Base-by-base conservation (phyloP, 2,113 vertebrate genomes). In the Lathamus discolor region DNA sequence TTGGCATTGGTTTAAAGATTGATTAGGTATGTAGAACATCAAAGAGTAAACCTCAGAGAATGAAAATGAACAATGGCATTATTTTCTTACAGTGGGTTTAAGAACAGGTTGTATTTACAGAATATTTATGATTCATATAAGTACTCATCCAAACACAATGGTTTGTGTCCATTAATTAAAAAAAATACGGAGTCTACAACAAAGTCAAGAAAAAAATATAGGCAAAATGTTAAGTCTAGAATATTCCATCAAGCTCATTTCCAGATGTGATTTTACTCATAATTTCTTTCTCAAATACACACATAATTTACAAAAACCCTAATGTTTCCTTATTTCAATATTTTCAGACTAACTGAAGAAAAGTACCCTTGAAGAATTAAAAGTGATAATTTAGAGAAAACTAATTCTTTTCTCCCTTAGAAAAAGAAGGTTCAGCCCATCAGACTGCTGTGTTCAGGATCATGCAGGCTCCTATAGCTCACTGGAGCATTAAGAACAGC, bases 1-100 rank as follows among this genome's bases (percentile, higher is more conserved):
- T 67, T 94, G 94, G 88, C 88, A n/a, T 57, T 73, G 44, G 74
- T 89, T 94, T 95, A 94, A 94, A 96, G 94, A 96, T 93, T 91
- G 96, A 95, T 93, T 89, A 93, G 69, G 61, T 78, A 77, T 44
- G 64, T 88, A 75, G 46, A 80, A 90, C 92, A 93, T 96, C 77
- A 96, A 94, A 96, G 83, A 83, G 23, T 59, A 85, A 92, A 91
- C 73, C 70, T 70, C 81, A 77, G 92, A 83, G 97, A 93, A 85
- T 70, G 41, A 94, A 95, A 97, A 96, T 62, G 91, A 94, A 93
- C 35, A 41, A 92, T 95, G 73, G 79, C 12, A 31, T 91, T 97
- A 95, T 97, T 96, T 95, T 90, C 85, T 81, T 93, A 61, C 23
- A 87, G 72, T 67, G 39, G 37, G 41, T 93, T 95, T 85, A 86